These are phyloP conservation scores for Cynoglossus semilaevis DNA, from an alignment of 2,113 vertebrate genomes.

Conservation along the genomic window DNA sequence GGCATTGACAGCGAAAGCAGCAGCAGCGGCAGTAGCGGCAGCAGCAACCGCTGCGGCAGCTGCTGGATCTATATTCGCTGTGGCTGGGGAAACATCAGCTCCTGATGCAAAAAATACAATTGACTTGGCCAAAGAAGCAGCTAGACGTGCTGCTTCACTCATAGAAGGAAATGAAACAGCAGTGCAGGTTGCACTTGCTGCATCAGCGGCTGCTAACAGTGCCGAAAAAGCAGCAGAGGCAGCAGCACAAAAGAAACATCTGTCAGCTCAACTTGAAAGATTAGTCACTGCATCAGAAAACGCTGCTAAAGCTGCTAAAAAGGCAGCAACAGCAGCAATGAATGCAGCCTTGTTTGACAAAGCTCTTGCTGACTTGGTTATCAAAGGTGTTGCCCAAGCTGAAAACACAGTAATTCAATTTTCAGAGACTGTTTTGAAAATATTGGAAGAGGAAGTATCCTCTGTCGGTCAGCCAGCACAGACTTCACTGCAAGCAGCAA, in stretches of 20 bases:
- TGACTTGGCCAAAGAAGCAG: background rate
- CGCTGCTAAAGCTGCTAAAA: background rate
- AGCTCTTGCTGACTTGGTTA: background rate
- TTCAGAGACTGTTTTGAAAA: background rate
- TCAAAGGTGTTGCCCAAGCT: background rate
- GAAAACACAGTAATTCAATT: background rate
- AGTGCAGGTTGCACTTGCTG: background rate
- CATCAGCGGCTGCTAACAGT: background rate
- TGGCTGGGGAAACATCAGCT: slow-evolving; percentile 6
- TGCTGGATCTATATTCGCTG: background rate
- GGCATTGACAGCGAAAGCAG: slow-evolving; percentile 3
- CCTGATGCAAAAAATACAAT: slow-evolving; percentile 7
- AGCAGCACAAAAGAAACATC: no score
- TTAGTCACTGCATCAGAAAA: background rate
- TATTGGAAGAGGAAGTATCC: background rate
- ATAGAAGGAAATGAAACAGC: background rate
- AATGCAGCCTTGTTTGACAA: background rate
- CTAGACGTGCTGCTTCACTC: background rate
- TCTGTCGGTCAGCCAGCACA: background rate
- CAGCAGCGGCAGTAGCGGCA: slow-evolving; percentile 3
- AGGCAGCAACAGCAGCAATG: slow-evolving; percentile 7
- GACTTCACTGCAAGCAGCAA: slow-evolving; percentile 6
- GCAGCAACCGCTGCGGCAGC: slow-evolving; percentile 4
- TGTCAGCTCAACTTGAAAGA: background rate
- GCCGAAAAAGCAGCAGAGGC: background rate